These are phyloP conservation scores for Leptonema lineaticorne DNA, from an alignment of 1,140 invertebrate species.

Conservation along the genomic window DNA sequence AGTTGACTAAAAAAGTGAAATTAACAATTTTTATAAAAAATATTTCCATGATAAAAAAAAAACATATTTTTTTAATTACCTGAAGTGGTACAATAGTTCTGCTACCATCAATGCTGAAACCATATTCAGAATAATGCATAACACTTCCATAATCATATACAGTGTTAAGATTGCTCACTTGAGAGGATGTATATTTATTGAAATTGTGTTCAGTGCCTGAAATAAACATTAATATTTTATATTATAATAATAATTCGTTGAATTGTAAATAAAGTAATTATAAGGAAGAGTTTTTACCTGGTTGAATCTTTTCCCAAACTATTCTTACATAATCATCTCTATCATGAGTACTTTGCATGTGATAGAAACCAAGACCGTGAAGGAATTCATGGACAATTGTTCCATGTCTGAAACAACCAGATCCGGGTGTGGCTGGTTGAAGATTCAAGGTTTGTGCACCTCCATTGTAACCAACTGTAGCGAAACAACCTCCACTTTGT, in stretches of 20 bases:
- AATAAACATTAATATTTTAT: constrained; percentile 32
- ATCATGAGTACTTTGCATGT: constrained; percentile 72
- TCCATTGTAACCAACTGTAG: constrained; percentile 54
- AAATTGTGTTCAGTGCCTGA: constrained; percentile 68
- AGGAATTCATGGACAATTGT: constrained; percentile 69
- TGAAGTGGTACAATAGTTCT: constrained; percentile 62
- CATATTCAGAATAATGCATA: constrained; percentile 70
- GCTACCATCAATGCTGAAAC: constrained; percentile 67
- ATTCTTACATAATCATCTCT: constrained; percentile 70
- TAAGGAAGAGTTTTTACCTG: constrained; percentile 42
- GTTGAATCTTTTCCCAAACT: constrained; percentile 67
- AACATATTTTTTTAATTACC: constrained; percentile 46
- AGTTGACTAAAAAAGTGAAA: constrained; percentile 19
- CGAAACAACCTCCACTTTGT: constrained; percentile 55
- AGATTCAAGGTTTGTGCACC: constrained; percentile 57
- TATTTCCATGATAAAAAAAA: background rate
- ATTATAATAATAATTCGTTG: background rate
- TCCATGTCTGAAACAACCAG: constrained; percentile 57
- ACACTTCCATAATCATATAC: constrained; percentile 70
- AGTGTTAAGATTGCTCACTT: constrained; percentile 63
- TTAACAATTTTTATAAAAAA: background rate
- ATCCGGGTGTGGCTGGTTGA: constrained; percentile 49
- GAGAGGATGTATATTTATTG: constrained; percentile 64
- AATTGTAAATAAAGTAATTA: background rate
- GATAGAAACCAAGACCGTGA: constrained; percentile 68